Base-by-base conservation (phyloP, 2,888 invertebrate genomes). In the Cheilosia vernalis region DNA sequence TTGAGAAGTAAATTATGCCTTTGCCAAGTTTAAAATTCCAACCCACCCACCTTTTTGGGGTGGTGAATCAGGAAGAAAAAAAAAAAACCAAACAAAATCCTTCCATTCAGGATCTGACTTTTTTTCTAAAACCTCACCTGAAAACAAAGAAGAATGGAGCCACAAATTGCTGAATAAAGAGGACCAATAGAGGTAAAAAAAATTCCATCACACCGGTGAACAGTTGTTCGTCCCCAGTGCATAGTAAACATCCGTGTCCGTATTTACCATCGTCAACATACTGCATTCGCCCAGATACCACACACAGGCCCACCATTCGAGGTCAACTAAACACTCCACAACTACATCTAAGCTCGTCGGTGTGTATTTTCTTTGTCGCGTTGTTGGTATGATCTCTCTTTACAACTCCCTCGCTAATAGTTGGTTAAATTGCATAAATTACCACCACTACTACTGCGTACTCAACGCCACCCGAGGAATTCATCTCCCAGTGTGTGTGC, bases 331-430 rank as follows among this genome's bases (percentile, higher is more conserved):
- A 42, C 15, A 30, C 30, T 30, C 30, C 9, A 30, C 30, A 30
- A 9, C 30, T 30, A 30, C 30, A 30, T 30, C 30, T 30, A 9
- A 30, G 13, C 61, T 40, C 77, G 2, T 3, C 24, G 13, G 19
- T 33, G 17, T 10, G 47, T 58, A 15, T 49, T 33, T 24, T 60
- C 19, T 53, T 33, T 47, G 53, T 70, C 61, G 40, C 66, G 30
- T 64, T 82, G 77, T 63, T 33, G 3, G 44, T 56, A 61, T 78
- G 42, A 67, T 72, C 77, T 63, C 61, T 78, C 42, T 83, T 70
- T 61, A 67, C 53, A 55, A 67, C 72, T 73, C 72, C 66, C 67
- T 7, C 21, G 44, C 56, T 64, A 70, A 76, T 76, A 60, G 72
- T 63, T 63, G 56, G 61, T 40, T 55, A 33, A 56, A 72, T 44